Evolutionary conservation across 2,888 invertebrate species (phyloP), one percentile per base, ranked within the genome.

Genomic region (Bellardia bayeri): DNA sequence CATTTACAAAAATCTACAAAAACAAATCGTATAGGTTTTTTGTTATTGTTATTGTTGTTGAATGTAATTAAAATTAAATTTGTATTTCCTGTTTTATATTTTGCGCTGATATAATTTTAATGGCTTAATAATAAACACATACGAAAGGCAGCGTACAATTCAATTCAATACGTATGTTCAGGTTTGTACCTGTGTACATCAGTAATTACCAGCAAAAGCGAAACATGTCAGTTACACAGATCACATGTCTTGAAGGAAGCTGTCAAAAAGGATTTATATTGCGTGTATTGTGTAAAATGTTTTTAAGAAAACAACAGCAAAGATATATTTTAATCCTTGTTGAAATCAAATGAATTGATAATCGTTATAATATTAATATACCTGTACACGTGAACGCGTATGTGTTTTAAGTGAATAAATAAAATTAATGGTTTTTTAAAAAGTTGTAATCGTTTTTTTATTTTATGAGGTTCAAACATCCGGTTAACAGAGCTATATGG

Each of bases 51-150:
- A 23, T 42, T 42, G 42, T 9, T 42, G 42, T n/a, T 30, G 23
- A 74, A 82, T 84, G 56, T 87, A 84, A 89, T 87, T 87, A 86
- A 86, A 85, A 88, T 85, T 83, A 80, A 87, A 88, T 88, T 86
- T 85, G 87, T 88, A 87, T 87, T 89, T 88, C 82, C 88, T 83
- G 87, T 85, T 82, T 78, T 68, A 9, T 2, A 23, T 71, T 66
- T 45, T 72, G 45, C 7, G 72, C 82, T 89, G 88, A 87, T 88
- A 88, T 45, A 87, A 85, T 85, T 89, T 88, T 90, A 89, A 90
- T 89, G 87, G 86, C 89, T 90, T 89, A 76, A 89, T 89, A 76
- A 89, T 88, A 83, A 80, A 88, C 45, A 82, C 76, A 76, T 56
- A 58, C 37, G 42, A 80, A 83, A 75, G 72, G 69, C 16, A 54